Evolutionary conservation across 1,140 invertebrate genomes (phyloP).

Genomic region (Centruroides vittatus): DNA sequence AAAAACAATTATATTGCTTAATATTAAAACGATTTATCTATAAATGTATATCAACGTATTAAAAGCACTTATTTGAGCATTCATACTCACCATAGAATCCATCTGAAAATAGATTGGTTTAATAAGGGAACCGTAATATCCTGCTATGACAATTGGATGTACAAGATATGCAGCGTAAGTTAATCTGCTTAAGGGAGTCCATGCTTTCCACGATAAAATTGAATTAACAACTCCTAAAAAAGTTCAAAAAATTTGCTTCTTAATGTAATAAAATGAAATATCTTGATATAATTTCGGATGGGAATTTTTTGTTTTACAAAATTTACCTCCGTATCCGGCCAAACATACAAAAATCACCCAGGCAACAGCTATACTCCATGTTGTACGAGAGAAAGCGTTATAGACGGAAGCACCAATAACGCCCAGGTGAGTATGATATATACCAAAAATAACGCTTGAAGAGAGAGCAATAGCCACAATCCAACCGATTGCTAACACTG

Average conservation of each 20-base stretch:
- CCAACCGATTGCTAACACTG: not conserved
- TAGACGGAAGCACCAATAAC: conserved; percentile 34
- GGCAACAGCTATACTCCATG: conserved; percentile 29
- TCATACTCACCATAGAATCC: no score
- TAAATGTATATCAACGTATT: no score
- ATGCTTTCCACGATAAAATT: conserved; percentile 27
- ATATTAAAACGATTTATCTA: no score
- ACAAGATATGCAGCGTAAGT: conserved; percentile 32
- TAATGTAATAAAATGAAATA: no score
- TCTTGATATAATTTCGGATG: no score
- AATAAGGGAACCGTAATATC: conserved; percentile 11
- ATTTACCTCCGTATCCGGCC: conserved; percentile 20
- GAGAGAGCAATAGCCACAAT: conserved; percentile 1
- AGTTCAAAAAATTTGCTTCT: not conserved
- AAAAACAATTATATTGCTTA: no score
- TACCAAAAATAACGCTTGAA: conserved; percentile 10
- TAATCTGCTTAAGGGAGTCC: conserved; percentile 29
- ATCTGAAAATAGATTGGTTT: no score
- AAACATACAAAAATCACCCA: conserved; percentile 36
- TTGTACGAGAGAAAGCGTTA: conserved; percentile 23
- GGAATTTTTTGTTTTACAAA: not conserved
- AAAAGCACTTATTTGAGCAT: no score
- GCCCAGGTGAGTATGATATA: conserved; percentile 9
- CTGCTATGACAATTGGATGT: conserved; percentile 23
- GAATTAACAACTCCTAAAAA: conserved; percentile 23